Base-by-base conservation (phyloP, 2,113 vertebrate species). In the Lanius collurio region DNA sequence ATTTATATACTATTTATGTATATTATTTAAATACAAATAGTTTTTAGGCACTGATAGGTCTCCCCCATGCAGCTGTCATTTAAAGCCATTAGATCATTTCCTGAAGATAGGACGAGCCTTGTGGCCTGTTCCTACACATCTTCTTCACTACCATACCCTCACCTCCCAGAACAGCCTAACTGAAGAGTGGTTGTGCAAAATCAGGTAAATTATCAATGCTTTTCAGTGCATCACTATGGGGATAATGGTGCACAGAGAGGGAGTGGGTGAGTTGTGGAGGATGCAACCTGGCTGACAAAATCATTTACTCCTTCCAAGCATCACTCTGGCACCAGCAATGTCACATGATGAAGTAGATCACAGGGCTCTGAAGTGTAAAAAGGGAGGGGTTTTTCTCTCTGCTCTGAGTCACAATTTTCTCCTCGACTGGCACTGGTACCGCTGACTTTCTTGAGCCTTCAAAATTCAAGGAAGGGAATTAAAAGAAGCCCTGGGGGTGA, bases 261-360 rank as follows among this genome's bases (percentile, higher is more conserved):
- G 83, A 81, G 93, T 68, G 65, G 83, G 57, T 91, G 74, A 82
- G 18, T 24, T 89, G 53, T 57, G 78, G 84, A 95, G 75, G 68
- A 76, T 91, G 80, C 52, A 93, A 23, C 52, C 57, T 80, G 64
- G 55, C 64, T 95, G 91, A 73, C 91, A 91, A 69, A 89, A 73
- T 89, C 79, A 23, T 65, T 87, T 78, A 79, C n/a, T 80, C 46
- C 78, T 91, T 81, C 91, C 63, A 85, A 52, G 59, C 70, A 24
- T 68, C 42, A 31, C 74, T 91, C 83, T 85, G 81, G 41, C 78
- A 85, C 82, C 27, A n/a, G 65, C 63, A 55, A 1, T 62, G 81
- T 87, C 87, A 82, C 81, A 31, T 65, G 83, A 55, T 63, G 50
- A 75, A 82, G 49, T 1, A 53, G 77, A 91, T 95, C 89, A 94